These are phyloP conservation scores for Zaprionus nigranus DNA, from an alignment of 1,140 invertebrate species.

Conservation along the genomic window DNA sequence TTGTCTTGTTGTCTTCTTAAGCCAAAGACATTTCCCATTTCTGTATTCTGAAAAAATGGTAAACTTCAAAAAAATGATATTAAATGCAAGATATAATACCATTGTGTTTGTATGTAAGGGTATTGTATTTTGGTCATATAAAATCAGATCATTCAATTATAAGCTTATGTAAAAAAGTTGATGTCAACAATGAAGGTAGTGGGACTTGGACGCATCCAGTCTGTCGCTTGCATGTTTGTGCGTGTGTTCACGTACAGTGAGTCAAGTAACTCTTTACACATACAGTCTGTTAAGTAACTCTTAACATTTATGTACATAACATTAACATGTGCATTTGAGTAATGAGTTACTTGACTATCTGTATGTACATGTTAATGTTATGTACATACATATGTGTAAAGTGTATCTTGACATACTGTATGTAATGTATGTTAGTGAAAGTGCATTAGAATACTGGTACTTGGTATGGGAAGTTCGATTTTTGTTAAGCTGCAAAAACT, in stretches of 20 bases:
- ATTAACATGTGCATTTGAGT: too few species aligned
- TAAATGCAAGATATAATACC: background rate
- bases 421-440: background rate
- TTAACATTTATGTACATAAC: too few species aligned
- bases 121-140: background rate
- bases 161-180: background rate
- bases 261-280: too few species aligned
- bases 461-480: background rate
- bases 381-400: too few species aligned
- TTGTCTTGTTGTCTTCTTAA: background rate
- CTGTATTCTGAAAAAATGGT: constrained; percentile 2
- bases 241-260: background rate
- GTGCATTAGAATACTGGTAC: background rate
- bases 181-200: background rate
- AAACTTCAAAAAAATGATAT: background rate
- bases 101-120: background rate
- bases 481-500: background rate
- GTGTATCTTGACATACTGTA: too few species aligned
- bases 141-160: background rate
- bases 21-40: background rate
- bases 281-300: too few species aligned
- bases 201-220: background rate
- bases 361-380: too few species aligned
- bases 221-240: background rate
- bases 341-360: too few species aligned